Base-by-base conservation (phyloP, 1,140 invertebrate species). In the Chlorops oryzae region DNA sequence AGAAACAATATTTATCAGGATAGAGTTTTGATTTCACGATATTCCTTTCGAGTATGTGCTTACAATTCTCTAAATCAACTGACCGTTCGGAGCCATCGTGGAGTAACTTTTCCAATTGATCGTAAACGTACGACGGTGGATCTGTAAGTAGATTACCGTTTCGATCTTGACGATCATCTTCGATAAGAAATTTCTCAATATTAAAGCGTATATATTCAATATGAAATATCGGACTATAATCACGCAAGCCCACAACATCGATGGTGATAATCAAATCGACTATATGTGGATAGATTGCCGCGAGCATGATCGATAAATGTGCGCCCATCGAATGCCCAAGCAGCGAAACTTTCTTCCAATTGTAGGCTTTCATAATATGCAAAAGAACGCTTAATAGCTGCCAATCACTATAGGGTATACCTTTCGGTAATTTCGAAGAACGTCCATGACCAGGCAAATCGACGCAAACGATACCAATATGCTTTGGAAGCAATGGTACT, bases 401-500 rank as follows among this genome's bases (percentile, higher is more conserved):
- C 47, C 77, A 67, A n/a, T 65, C 70, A 52, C 77, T 70, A 61
- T 86, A 87, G 24, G 72, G 66, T 51, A 77, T 70, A 72, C 76
- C 86, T 40, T 63, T 48, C 10, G 84, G 83, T 43, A 78, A 61
- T 67, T 78, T 80, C 5, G 80, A 80, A 2, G 84, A 87, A 9
- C 75, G 62, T 7, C 86, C 87, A 72, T 87, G 85, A 9, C 61
- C 83, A 1, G 82, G 82, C 32, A 84, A 75, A 67, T 87, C 85
- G 15, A 86, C 75, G 1, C 81, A 78, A 12, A 87, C 59, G 45
- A 84, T 73, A n/a, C 79, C 74, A 7, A 77, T 56, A 52, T 82
- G 68, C 22, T 75, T 58, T 18, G 71, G 68, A 28, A 58, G 43
- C 20, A 81, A 58, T 18, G 82, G 81, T 23, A 79, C 76, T n/a